These are phyloP conservation scores for Lasaia peninsularis DNA, from an alignment of 1,140 invertebrate genomes.

Conservation along the genomic window DNA sequence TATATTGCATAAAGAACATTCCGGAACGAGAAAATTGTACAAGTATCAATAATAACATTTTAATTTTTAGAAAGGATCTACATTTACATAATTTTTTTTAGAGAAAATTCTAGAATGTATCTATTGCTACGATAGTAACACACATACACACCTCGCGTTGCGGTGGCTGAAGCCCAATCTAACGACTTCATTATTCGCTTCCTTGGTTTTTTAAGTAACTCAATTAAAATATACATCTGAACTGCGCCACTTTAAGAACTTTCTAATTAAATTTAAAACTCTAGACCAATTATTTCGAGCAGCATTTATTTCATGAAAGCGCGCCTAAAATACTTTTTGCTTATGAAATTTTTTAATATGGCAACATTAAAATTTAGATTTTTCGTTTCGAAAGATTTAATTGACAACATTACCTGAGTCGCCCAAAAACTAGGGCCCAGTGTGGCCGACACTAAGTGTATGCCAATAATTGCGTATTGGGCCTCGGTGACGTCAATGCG, in stretches of 20 bases:
- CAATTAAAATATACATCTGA: no score
- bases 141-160: no score
- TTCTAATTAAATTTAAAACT: constrained; percentile 5
- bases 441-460: constrained; percentile 91
- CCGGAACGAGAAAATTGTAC: no score
- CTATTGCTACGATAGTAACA: no score
- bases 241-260: background rate
- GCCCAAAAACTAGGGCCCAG: constrained; percentile 94
- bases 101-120: no score
- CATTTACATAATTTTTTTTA: no score
- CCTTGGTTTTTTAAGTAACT: no score
- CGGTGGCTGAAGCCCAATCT: no score
- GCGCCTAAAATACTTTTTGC: background rate
- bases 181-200: no score
- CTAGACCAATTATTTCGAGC: background rate
- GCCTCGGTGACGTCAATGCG: constrained; percentile 99
- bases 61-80: no score
- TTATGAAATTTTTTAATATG: background rate
- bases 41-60: no score
- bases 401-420: constrained; percentile 67
- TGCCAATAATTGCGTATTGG: constrained; percentile 94
- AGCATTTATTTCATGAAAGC: background rate
- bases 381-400: background rate
- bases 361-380: background rate
- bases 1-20: no score